Evolutionary conservation across 2,113 vertebrate genomes (phyloP).

Genomic region (human (Homo sapiens)): GRCh38 chr11:83796001-83796500

Average conservation of each 20-base stretch:
- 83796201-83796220: background rate
- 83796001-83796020: background rate
- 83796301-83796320: background rate
- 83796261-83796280: background rate
- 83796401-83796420: background rate
- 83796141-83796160: background rate
- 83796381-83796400: background rate
- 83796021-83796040: background rate
- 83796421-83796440: background rate
- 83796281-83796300: background rate
- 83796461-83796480: background rate
- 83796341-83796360: background rate
- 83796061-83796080: background rate
- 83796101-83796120: background rate
- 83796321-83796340: background rate
- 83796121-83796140: background rate
- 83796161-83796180: background rate
- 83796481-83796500: background rate
- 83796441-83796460: background rate
- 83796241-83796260: background rate
- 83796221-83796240: background rate
- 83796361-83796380: background rate
- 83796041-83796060: background rate
- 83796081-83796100: background rate
- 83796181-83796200: background rate